Evolutionary conservation across 2,888 invertebrate species (phyloP), one percentile per base, ranked within the genome.

Genomic region (Lochmaea crataegi): DNA sequence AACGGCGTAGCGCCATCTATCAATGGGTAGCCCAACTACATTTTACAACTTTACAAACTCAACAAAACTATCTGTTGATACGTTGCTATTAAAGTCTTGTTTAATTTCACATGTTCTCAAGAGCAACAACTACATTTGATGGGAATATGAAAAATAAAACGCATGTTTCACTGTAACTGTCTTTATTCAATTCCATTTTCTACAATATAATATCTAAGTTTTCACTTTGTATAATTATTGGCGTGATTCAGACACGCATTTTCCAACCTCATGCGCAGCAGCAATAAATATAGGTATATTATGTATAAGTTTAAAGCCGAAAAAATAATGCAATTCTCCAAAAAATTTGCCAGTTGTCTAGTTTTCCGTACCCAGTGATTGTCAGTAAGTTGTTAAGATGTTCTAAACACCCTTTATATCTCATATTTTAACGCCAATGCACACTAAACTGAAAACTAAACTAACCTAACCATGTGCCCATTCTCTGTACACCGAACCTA

Each of bases 121-220:
- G 11, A 7, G 42, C 42, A 7, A 42, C 2, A 42, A 53, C 53
- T 56, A 9, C 14, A 5, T 58, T 58, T 58, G 5, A 12, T 18
- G 38, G 18, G 9, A 41, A 51, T 42, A 18, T 11, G 42, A 63
- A 22, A 56, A 71, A 68, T 68, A 45, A 68, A 71, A 69, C 42
- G 26, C 53, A 65, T 41, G 9, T 51, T 4, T 76, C 76, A 76
- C 68, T 75, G 76, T 85, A 86, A 85, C 85, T 83, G 84, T 84
- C 83, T 86, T 85, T 85, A 86, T 86, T 85, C 85, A 86, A 86
- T 86, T 86, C 85, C 85, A 86, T 86, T 84, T 84, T 84, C 85
- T 85, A 85, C 84, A 83, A 84, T 85, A 85, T 75, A 76, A 75
- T 77, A 77, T 77, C 76, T 77, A 74, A 68, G 72, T 76, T 77